Evolutionary conservation across 2,888 invertebrate species (phyloP).

Genomic region (Lasioglossum calceatum): DNA sequence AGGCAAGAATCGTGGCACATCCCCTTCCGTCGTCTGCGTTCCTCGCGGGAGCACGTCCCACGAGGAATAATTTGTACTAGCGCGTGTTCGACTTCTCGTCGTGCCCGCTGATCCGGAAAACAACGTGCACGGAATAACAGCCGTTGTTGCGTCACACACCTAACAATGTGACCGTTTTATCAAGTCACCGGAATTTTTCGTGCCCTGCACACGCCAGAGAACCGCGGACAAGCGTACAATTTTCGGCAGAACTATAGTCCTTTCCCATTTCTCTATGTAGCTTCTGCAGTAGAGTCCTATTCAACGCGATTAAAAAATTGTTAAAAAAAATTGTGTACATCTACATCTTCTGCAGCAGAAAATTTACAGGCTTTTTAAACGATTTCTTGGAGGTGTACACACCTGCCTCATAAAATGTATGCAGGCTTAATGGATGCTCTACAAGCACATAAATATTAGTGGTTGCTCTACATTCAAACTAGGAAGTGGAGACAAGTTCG

Average conservation of each 20-base stretch:
- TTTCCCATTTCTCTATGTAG: neutral
- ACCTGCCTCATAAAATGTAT: neutral
- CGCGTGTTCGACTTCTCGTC: constrained; percentile 5
- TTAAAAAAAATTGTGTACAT: neutral
- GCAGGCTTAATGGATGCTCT: neutral
- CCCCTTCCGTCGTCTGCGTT: neutral
- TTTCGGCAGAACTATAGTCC: neutral
- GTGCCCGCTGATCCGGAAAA: constrained; percentile 13
- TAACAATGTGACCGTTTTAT: neutral
- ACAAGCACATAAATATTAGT: neutral
- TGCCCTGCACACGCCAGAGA: neutral
- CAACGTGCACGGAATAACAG: constrained; percentile 15
- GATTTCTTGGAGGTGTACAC: neutral
- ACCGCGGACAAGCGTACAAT: neutral
- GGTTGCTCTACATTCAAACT: neutral
- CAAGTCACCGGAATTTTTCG: neutral
- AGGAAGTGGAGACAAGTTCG: neutral
- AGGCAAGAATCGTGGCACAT: neutral
- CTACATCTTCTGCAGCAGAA: neutral
- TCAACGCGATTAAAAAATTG: neutral
- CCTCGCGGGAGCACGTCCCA: neutral
- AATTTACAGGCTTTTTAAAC: neutral
- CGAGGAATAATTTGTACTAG: neutral
- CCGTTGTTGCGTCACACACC: neutral
- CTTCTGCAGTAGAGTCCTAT: neutral